These are phyloP conservation scores for Amorpha juglandis DNA, from an alignment of 2,888 invertebrate genomes.

Conservation along the genomic window DNA sequence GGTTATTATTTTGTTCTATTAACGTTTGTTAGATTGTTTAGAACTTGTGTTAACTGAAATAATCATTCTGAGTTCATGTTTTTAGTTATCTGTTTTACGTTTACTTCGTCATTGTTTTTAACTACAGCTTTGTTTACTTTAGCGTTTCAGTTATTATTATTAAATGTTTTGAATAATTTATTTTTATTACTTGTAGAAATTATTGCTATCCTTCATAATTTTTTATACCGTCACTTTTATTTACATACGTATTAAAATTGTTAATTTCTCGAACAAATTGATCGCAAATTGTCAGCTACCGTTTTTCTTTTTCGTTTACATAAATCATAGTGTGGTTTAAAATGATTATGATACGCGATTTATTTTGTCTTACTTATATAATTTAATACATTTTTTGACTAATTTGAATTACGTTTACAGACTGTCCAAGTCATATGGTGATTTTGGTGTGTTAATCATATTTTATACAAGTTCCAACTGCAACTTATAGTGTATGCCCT, in stretches of 20 bases:
- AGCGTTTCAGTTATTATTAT: neutral
- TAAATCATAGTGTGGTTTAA: slow-evolving; percentile 36
- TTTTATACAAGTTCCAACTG: too few relatives aligned
- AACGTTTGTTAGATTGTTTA: neutral
- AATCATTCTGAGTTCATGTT: neutral
- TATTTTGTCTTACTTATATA: neutral
- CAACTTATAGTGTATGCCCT: too few relatives aligned
- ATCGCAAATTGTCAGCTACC: slow-evolving; percentile 52
- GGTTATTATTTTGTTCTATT: neutral
- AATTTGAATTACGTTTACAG: too few relatives aligned
- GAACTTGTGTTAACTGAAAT: neutral
- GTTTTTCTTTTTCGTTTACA: slow-evolving; percentile 41
- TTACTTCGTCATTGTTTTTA: neutral
- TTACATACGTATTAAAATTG: slow-evolving; percentile 23
- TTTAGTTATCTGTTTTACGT: neutral
- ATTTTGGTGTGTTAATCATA: too few relatives aligned
- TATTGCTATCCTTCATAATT: neutral
- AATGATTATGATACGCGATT: slow-evolving; percentile 9
- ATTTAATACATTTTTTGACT: too few relatives aligned
- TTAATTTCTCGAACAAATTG: slow-evolving; percentile 37
- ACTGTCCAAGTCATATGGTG: too few relatives aligned
- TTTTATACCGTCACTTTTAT: slow-evolving; percentile 1
- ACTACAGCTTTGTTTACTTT: neutral
- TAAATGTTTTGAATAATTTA: neutral
- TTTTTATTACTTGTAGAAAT: neutral